These are phyloP conservation scores for Leiothrix lutea DNA, from an alignment of 2,113 vertebrate species.

Conservation along the genomic window DNA sequence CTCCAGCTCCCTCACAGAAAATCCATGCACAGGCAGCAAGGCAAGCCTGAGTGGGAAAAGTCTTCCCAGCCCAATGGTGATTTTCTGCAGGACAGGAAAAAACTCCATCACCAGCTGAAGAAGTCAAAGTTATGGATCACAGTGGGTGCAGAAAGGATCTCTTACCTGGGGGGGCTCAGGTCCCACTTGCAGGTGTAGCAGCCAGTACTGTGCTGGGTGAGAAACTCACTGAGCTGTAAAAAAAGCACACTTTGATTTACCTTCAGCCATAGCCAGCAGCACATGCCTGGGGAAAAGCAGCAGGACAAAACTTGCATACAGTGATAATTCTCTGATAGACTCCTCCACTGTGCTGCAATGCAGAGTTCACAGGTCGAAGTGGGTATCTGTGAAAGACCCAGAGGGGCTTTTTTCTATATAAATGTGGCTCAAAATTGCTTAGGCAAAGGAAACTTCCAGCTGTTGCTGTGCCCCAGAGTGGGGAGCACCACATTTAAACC, in stretches of 20 bases:
- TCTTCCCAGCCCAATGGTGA: background rate
- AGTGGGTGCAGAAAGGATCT: background rate
- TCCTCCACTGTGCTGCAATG: background rate
- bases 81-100: background rate
- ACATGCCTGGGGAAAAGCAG: background rate
- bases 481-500: background rate
- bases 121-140: background rate
- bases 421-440: background rate
- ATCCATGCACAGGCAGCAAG: background rate
- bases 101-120: background rate
- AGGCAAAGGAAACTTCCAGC: background rate
- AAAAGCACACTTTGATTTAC: background rate
- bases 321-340: background rate
- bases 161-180: background rate
- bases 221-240: background rate
- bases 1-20: background rate
- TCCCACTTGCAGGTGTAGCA: background rate
- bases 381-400: background rate
- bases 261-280: background rate
- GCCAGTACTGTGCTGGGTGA: background rate
- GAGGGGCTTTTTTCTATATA: background rate
- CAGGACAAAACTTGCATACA: background rate
- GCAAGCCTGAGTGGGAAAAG: background rate
- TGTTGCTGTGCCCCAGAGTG: fast-evolving
- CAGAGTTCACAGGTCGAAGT: background rate